A percentile compares a stretch with the other conserved stretches of the same genome.
Evolutionary conservation across 2,113 vertebrate genomes (phyloP).

Genomic region (Brachirus orientalis): DNA sequence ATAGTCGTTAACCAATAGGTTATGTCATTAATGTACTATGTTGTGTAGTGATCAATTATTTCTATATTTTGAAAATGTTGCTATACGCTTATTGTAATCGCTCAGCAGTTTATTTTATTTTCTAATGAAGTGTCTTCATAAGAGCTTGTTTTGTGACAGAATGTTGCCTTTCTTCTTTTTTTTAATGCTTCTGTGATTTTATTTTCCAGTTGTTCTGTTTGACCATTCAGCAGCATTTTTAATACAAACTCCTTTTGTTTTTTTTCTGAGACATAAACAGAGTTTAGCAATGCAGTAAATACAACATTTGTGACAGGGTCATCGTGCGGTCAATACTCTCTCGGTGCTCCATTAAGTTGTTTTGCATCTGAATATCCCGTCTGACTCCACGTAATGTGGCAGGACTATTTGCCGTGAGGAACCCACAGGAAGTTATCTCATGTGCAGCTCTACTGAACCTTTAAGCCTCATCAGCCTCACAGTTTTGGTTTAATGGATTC

Average conservation of each 20-base stretch:
- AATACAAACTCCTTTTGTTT: background rate
- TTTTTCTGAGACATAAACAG: background rate
- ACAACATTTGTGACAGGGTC: background rate
- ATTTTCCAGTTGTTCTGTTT: background rate
- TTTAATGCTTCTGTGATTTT: background rate
- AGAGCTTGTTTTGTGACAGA: background rate
- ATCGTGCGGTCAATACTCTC: background rate
- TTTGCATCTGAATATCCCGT: background rate
- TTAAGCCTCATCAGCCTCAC: constrained; percentile 24
- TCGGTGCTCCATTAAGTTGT: background rate
- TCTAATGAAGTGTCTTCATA: background rate
- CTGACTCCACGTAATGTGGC: background rate
- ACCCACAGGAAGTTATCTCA: background rate
- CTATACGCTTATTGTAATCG: too few relatives aligned
- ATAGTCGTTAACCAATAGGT: constrained; percentile 58
- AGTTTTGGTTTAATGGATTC: constrained; percentile 6
- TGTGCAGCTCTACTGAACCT: background rate
- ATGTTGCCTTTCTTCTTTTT: background rate
- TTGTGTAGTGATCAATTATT: constrained; percentile 27
- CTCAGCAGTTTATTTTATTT: too few relatives aligned
- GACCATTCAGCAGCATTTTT: background rate
- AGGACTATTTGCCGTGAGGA: background rate
- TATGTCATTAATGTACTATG: constrained; percentile 54
- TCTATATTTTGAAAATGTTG: background rate
- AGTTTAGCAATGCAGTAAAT: background rate